Percentiles rank a stretch among this genome's conserved stretches.
phyloP scores from a whole-genome alignment of 2,113 vertebrate genomes.

The Hystrix brachyura region DNA sequence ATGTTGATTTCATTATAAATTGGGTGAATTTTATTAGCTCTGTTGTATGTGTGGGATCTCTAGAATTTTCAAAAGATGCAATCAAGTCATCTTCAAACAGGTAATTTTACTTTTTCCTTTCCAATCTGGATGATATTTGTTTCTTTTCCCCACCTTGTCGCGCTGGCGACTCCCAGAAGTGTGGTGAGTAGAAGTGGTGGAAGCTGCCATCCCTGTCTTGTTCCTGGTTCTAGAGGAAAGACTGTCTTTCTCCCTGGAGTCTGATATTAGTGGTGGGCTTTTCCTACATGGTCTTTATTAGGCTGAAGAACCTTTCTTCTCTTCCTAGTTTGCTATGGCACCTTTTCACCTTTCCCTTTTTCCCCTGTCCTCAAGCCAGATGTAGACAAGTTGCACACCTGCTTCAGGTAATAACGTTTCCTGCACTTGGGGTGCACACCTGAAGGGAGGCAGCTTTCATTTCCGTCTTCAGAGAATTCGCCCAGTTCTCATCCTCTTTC shows the following conservation, averaged over 20 bases:
- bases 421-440: not conserved
- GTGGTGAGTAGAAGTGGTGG: not conserved
- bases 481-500: not conserved
- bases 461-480: slow-evolving; percentile 32
- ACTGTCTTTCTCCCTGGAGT: not conserved
- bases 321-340: not conserved
- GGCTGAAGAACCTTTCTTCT: not conserved
- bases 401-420: not conserved
- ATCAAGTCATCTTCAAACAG: not conserved
- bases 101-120: not conserved
- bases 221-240: not conserved
- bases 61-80: not conserved
- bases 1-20: not conserved
- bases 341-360: not conserved
- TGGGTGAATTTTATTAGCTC: not conserved
- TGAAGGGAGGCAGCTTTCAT: not conserved
- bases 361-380: not conserved
- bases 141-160: not conserved
- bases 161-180: not conserved
- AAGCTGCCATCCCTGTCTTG: not conserved
- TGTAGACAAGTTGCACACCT: not conserved
- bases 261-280: not conserved
- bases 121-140: not conserved
- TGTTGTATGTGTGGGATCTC: not conserved
- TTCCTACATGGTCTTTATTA: not conserved